phyloP scores from a whole-genome alignment of 2,113 vertebrate genomes.

The Cryptomyrus ogoouensis region DNA sequence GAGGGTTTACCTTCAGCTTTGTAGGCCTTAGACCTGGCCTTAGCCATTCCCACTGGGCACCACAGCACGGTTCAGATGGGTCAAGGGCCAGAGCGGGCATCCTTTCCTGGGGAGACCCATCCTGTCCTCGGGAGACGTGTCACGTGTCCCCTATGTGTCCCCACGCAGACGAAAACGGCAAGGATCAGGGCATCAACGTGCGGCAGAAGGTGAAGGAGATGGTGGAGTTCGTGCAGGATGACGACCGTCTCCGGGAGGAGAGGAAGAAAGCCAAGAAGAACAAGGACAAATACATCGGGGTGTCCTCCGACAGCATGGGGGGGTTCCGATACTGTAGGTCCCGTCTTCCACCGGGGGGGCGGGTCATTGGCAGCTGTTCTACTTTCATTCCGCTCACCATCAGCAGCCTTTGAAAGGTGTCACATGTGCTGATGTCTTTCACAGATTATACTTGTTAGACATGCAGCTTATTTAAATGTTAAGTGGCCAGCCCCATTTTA shows the following conservation, averaged over 20 bases:
- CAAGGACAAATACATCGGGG: conserved; percentile 94
- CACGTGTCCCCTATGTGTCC: neutral
- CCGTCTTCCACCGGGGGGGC: neutral
- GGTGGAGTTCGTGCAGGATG: conserved; percentile 94
- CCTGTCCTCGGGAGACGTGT: neutral
- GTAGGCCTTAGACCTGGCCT: neutral
- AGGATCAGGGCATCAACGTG: conserved; percentile 96
- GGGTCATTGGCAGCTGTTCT: neutral
- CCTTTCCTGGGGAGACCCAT: neutral
- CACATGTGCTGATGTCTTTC: neutral
- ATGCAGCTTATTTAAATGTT: neutral
- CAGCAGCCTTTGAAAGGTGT: neutral
- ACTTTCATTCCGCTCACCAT: neutral
- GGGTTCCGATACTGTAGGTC: conserved; percentile 50
- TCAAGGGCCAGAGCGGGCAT: neutral
- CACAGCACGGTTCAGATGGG: neutral
- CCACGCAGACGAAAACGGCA: conserved; percentile 84
- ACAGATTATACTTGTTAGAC: neutral
- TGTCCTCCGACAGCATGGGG: conserved; percentile 84
- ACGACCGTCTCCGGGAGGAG: conserved; percentile 89
- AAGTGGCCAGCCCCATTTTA: neutral
- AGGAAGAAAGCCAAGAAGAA: conserved; percentile 97
- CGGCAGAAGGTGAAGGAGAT: conserved; percentile 96
- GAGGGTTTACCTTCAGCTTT: neutral
- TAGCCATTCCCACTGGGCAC: neutral